These are phyloP conservation scores for Brachionus calyciflorus DNA, from an alignment of 1,140 invertebrate genomes.

Conservation along the genomic window DNA sequence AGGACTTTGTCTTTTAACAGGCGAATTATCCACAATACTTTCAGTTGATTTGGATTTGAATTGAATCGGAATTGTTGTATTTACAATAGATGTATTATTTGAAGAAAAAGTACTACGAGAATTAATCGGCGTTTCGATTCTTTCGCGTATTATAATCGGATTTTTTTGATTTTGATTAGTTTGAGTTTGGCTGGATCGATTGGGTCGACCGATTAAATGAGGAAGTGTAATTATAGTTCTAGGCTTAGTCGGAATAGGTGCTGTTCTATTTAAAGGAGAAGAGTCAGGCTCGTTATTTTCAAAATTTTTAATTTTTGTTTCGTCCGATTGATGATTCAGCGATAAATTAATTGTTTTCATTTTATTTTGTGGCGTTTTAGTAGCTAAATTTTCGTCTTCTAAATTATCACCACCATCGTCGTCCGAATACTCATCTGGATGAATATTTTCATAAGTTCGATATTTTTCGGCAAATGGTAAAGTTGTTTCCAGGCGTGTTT, in stretches of 20 bases:
- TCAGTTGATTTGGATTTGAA: background rate
- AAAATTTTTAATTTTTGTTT: no score
- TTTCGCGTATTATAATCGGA: slow-evolving; percentile 24
- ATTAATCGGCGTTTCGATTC: background rate
- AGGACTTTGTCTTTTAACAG: background rate
- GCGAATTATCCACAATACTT: background rate
- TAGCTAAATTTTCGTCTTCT: no score
- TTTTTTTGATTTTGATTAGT: background rate
- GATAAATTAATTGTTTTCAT: no score
- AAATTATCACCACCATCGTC: background rate
- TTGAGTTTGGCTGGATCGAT: background rate
- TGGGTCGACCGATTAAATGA: slow-evolving; percentile 5
- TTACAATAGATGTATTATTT: slow-evolving; percentile 19
- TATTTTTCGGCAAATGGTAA: background rate
- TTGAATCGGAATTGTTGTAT: background rate
- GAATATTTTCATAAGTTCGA: background rate
- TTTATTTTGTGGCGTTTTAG: no score
- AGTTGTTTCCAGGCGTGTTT: slow-evolving; percentile 21
- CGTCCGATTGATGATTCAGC: no score
- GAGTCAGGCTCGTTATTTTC: no score
- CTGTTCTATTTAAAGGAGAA: no score
- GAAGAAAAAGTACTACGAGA: background rate
- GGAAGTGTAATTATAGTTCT: slow-evolving; percentile 18
- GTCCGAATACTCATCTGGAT: background rate
- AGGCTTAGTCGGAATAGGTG: background rate